These are phyloP conservation scores for Deilephila porcellus DNA, from an alignment of 2,888 invertebrate species.

Conservation along the genomic window DNA sequence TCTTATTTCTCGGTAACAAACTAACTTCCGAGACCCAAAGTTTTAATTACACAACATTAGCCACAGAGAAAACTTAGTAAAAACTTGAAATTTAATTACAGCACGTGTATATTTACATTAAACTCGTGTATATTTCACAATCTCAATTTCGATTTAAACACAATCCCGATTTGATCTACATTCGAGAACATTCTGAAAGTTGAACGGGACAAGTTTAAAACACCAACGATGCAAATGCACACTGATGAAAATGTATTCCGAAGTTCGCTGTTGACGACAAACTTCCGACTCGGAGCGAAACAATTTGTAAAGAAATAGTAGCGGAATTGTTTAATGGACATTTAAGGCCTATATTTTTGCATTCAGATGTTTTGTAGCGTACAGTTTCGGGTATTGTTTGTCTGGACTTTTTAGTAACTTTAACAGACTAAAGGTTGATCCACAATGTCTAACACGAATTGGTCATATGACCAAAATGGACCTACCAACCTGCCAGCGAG, in stretches of 20 bases:
- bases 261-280: not conserved
- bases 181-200: not conserved
- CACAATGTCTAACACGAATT: not conserved
- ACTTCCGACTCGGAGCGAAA: not conserved
- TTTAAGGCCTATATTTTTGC: not conserved
- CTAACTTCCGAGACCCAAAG: not conserved
- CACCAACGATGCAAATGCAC: not conserved
- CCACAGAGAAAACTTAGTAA: not conserved
- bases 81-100: not conserved
- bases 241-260: constrained; percentile 1
- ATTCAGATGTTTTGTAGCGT: not conserved
- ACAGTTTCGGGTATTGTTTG: not conserved
- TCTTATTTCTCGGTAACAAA: not conserved
- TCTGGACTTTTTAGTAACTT: not conserved
- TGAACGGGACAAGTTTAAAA: constrained; percentile 4
- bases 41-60: not conserved
- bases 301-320: constrained; percentile 1
- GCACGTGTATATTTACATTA: no score
- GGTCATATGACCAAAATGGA: no score
- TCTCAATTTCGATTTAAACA: not conserved
- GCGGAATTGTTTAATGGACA: constrained; percentile 1
- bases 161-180: not conserved
- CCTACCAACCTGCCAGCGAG: no score
- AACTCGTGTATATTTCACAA: not conserved
- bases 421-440: not conserved